phyloP scores from a whole-genome alignment of 2,888 invertebrate species.

The Chirona hameri region DNA sequence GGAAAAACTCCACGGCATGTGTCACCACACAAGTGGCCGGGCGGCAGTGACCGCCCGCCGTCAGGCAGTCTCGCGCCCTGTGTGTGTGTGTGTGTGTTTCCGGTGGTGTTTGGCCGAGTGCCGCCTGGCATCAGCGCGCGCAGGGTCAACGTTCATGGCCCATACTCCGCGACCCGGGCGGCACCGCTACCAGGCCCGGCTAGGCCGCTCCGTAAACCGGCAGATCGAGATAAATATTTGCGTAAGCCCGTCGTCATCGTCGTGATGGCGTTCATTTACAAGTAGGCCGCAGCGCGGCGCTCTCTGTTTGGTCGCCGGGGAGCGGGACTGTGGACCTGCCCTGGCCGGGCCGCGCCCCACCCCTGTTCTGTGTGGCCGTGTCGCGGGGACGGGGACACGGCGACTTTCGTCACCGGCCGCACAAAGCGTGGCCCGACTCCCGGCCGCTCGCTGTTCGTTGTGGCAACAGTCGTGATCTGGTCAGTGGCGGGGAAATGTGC shows the following conservation, averaged over 20 bases:
- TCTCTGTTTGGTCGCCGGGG: neutral
- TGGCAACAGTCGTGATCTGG: too few species aligned
- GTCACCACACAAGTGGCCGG: too few species aligned
- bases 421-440: too few species aligned
- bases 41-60: neutral
- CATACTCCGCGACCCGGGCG: neutral
- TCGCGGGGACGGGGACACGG: too few species aligned
- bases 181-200: neutral
- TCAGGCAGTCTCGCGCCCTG: neutral
- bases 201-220: neutral
- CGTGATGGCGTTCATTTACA: neutral
- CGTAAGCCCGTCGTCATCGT: neutral
- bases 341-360: neutral
- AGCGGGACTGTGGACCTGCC: too few species aligned
- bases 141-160: neutral
- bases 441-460: too few species aligned
- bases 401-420: too few species aligned
- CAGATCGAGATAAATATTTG: constrained; percentile 6
- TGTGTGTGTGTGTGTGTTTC: too few species aligned
- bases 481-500: too few species aligned
- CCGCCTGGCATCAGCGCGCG: neutral
- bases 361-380: too few species aligned
- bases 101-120: neutral
- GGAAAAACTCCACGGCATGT: too few species aligned
- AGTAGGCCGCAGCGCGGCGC: neutral